These are phyloP conservation scores for Percina caprodes DNA, from an alignment of 2,113 vertebrate genomes.

Conservation along the genomic window DNA sequence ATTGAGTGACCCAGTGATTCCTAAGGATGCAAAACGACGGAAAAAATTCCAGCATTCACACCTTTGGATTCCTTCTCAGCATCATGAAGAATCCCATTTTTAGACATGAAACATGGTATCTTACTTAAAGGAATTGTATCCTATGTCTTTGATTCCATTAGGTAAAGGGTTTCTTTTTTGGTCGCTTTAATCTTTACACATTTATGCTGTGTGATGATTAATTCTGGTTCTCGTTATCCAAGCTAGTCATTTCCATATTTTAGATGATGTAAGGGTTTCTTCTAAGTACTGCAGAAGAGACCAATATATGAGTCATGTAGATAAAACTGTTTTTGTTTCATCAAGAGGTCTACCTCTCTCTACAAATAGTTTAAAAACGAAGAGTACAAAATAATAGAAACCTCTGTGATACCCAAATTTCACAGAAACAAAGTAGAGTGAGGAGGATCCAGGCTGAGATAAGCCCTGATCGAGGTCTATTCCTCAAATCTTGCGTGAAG, in stretches of 20 bases:
- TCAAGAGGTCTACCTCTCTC: conserved; percentile 42
- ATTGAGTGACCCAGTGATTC: neutral
- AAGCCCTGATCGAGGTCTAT: conserved; percentile 53
- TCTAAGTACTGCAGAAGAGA: neutral
- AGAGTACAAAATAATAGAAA: conserved; percentile 36
- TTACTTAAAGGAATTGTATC: conserved; percentile 10
- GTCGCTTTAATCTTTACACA: neutral
- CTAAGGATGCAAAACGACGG: neutral
- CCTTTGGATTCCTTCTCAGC: neutral
- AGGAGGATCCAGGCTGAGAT: conserved; percentile 44
- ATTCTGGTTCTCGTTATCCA: neutral
- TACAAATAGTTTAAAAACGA: conserved; percentile 51
- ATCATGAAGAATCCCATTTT: neutral
- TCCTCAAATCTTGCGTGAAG: conserved; percentile 56
- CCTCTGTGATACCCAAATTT: conserved; percentile 31
- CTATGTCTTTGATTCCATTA: conserved; percentile 7
- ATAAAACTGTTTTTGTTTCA: conserved; percentile 48
- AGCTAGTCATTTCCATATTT: conserved; percentile 13
- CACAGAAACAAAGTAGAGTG: conserved; percentile 28
- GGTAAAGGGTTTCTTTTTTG: conserved; percentile 1
- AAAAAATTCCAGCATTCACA: neutral
- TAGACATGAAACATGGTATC: neutral
- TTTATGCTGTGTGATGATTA: conserved; percentile 27
- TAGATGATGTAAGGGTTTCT: neutral
- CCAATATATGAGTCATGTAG: conserved; percentile 26